A percentile compares a stretch with the other conserved stretches of the same genome.
These are phyloP conservation scores for Gnatocerus cornutus DNA, from an alignment of 2,888 invertebrate species.

Conservation along the genomic window DNA sequence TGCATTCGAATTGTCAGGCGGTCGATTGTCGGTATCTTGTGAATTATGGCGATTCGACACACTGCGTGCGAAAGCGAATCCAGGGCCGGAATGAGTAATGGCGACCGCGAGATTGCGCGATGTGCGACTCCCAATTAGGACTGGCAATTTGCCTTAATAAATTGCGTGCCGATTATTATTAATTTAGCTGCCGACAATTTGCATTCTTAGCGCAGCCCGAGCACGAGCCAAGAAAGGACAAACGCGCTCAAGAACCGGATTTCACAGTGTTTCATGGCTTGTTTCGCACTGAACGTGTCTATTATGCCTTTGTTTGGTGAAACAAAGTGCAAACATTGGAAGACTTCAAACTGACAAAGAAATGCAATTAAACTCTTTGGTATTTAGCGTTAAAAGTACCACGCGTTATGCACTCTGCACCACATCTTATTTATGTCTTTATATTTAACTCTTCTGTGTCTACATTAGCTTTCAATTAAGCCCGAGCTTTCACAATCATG, in stretches of 20 bases:
- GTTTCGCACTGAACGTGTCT: constrained; percentile 15
- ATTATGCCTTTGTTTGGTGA: constrained; percentile 13
- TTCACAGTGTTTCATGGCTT: constrained; percentile 4
- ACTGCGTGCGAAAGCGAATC: constrained; percentile 58
- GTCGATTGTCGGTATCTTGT: constrained; percentile 58
- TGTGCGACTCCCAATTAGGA: constrained; percentile 67
- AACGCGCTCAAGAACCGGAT: constrained; percentile 28
- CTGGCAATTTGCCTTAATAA: constrained; percentile 68
- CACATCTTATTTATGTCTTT: not conserved
- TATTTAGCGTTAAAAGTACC: not conserved
- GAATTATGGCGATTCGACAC: constrained; percentile 61
- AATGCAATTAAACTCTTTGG: constrained; percentile 2
- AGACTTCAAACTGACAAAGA: constrained; percentile 1
- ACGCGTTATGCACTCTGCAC: not conserved
- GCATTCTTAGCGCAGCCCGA: constrained; percentile 36
- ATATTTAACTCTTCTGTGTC: constrained; percentile 4
- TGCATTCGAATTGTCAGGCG: constrained; percentile 53
- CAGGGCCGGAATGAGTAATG: constrained; percentile 63
- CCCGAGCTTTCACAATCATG: not conserved
- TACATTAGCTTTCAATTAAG: constrained; percentile 2
- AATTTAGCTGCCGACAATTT: constrained; percentile 62
- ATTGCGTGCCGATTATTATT: constrained; percentile 69
- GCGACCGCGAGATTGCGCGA: constrained; percentile 62
- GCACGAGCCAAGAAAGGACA: constrained; percentile 33
- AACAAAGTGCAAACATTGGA: constrained; percentile 5